Percentiles rank a stretch among this genome's conserved stretches.
Evolutionary conservation across 2,797 vertebrate species (phyloP).

Genomic region (Fringilla coelebs): DNA sequence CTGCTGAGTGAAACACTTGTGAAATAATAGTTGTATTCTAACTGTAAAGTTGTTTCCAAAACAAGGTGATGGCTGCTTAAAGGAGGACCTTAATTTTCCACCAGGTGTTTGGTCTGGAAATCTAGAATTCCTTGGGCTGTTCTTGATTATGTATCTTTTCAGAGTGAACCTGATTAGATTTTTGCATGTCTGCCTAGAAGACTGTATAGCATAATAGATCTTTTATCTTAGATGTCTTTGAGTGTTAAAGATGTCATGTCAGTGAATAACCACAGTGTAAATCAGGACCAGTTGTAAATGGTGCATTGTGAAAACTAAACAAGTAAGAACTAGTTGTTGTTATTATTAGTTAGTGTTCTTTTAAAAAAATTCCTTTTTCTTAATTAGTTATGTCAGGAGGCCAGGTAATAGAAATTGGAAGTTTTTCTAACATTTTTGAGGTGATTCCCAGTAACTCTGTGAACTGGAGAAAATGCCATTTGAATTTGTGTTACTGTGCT

Average conservation of each 20-base stretch:
- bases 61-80: neutral
- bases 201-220: neutral
- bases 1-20: neutral
- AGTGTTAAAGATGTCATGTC: neutral
- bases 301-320: neutral
- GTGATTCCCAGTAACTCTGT: neutral
- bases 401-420: slow-evolving; percentile 23
- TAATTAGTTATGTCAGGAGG: slow-evolving; percentile 15
- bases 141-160: neutral
- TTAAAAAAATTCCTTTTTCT: neutral
- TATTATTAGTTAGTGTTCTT: neutral
- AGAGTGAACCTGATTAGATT: neutral
- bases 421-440: neutral
- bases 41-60: neutral
- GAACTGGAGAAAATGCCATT: slow-evolving; percentile 2
- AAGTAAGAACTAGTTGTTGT: slow-evolving; percentile 14
- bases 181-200: neutral
- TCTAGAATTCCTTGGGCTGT: neutral
- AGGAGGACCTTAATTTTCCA: neutral
- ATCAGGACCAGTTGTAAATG: neutral
- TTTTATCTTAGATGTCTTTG: neutral
- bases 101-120: too few species aligned
- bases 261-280: neutral
- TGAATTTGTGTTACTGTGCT: slow-evolving; percentile 18
- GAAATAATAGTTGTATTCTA: neutral